Evolutionary conservation across 2,888 invertebrate genomes (phyloP), one percentile per base, ranked within the genome.

Genomic region (Eretmocerus hayati): DNA sequence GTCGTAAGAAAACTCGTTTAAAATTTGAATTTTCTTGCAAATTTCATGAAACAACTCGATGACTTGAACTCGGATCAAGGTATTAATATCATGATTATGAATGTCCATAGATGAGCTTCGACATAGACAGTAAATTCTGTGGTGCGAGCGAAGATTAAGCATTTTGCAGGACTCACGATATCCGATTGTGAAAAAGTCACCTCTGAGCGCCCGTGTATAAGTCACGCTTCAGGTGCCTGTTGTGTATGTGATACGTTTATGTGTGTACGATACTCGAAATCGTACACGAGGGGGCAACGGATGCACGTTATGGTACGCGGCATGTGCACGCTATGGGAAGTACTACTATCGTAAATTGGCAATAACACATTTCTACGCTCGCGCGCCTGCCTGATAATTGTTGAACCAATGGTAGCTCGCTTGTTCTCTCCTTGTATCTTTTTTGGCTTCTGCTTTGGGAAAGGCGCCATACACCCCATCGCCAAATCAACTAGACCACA

Each of bases 291-390:
- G 31, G 15, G 18, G 40, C 42, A 33, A 30, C 53, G 50, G 50
- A 50, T 50, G 47, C 37, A 26, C 49, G 37, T 50, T 53, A 48
- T 46, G 26, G 48, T 18, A 23, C 11, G 30, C 21, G 15, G 26
- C n/a, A n/a, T n/a, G n/a, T n/a, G n/a, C n/a, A n/a, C n/a, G n/a
- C n/a, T n/a, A n/a, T n/a, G n/a, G n/a, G n/a, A n/a, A n/a, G n/a
- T n/a, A n/a, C n/a, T n/a, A n/a, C n/a, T n/a, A n/a, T n/a, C 45
- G 45, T 53, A 53, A 53, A 53, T 53, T 53, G 50, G 38, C 42
- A 42, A 45, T 42, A 50, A 53, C 45, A 48, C 50, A 32, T 53
- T 48, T 53, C 45, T 35, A 21, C 38, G 32, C 30, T 9, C 6
- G 15, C n/a, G 16, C 35, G 26, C 26, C 23, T 26, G 31, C 41